A percentile compares a stretch with the other conserved stretches of the same genome.
These are phyloP conservation scores for Stichodactyla helianthus DNA, from an alignment of 64 coral and sea anemone species.

Conservation along the genomic window DNA sequence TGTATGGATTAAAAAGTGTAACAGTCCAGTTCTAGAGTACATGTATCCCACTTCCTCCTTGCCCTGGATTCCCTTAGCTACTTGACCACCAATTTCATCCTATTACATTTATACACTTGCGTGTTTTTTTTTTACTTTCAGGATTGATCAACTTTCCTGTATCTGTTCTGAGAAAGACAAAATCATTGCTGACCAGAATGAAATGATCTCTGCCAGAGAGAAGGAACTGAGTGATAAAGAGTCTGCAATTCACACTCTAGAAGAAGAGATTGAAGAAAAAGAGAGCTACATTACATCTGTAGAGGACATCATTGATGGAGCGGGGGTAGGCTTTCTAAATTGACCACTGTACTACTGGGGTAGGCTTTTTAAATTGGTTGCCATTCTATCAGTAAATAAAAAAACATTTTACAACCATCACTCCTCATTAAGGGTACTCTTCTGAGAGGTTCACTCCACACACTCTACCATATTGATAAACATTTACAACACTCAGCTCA, in stretches of 20 bases:
- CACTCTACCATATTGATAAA: too few relatives aligned
- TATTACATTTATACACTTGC: background rate
- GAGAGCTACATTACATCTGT: slow-evolving; percentile 74
- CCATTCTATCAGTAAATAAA: too few relatives aligned
- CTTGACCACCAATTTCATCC: too few relatives aligned
- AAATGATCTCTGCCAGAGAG: slow-evolving; percentile 58
- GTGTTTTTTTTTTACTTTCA: slow-evolving; percentile 12
- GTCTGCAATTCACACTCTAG: slow-evolving; percentile 63
- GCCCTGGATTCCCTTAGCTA: too few relatives aligned
- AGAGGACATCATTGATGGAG: slow-evolving; percentile 49
- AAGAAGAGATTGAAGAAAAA: slow-evolving; percentile 87
- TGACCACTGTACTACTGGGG: background rate
- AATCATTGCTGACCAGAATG: slow-evolving; percentile 84
- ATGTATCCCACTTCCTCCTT: too few relatives aligned
- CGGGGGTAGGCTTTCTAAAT: background rate
- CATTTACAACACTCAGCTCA: too few relatives aligned
- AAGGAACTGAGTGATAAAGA: slow-evolving; percentile 72
- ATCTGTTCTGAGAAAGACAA: slow-evolving; percentile 78
- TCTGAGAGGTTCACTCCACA: too few relatives aligned
- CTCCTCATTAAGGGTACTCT: too few relatives aligned
- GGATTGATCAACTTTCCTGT: slow-evolving; percentile 62
- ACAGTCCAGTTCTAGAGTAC: too few relatives aligned
- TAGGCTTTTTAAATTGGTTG: background rate
- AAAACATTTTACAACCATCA: too few relatives aligned
- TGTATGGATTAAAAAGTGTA: too few relatives aligned